Base-by-base conservation (phyloP, 2,113 vertebrate species). In the Hepsetus odoe region DNA sequence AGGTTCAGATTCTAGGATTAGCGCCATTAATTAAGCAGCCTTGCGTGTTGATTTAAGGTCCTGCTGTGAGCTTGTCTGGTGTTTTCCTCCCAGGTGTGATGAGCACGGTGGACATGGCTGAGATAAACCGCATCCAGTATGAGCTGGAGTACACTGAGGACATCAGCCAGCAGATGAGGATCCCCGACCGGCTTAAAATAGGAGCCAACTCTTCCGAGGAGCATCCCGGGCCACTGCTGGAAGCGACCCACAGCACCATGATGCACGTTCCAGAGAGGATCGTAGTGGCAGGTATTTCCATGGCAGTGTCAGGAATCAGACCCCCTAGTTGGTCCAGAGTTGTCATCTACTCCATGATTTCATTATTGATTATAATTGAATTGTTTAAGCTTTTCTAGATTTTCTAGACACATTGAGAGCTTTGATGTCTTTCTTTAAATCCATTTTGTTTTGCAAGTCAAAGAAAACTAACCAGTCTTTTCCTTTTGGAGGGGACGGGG, bases 201-300 rank as follows among this genome's bases (percentile, higher is more conserved):
- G 95, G 93, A 74, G 84, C 94, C 66, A 90, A 74, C 4, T 92
- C 89, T 5, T 58, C 89, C 26, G 95, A 94, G 74, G 90, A 92
- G 58, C 92, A 93, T 0, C 79, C 85, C 5, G 89, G 44, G 0
- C 12, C 35, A 13, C 86, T 87, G 76, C 92, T 93, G 80, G 91
- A 93, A 24, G 87, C 91, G 74, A 81, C 89, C 14, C 92, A 92
- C 74, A 94, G 92, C n/a, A 87, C 94, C 33, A 90, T 95, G 28
- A 99, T 98, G 97, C 96, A 97, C 28, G 97, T 99, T 64, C 97
- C 97, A 20, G 97, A 99, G 83, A 92, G 97, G 87, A 97, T 99
- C 20, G 0, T 1, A 46, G 4, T 30, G 32, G 30, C 20, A 44
- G 42, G 42, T 44, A 44, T 14, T 44, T 3, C 9, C 6, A 42